Conservation (phyloP, 2,113 vertebrate species). For the Micromys minutus region DNA sequence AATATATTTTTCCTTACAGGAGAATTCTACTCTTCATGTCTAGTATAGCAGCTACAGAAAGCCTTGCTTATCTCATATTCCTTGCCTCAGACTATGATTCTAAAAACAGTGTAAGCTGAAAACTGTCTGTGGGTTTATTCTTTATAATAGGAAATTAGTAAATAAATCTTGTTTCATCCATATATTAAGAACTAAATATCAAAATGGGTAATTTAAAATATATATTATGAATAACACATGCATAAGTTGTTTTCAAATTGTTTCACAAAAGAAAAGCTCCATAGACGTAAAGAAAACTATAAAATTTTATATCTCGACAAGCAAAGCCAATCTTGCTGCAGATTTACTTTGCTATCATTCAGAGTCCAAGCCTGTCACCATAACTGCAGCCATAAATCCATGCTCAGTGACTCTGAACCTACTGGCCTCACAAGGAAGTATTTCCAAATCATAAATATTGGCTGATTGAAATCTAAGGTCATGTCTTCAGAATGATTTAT, state of each 20-base stretch:
- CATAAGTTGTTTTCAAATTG: constrained; percentile 1
- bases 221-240: neutral
- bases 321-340: constrained; percentile 66
- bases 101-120: neutral
- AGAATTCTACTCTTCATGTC: neutral
- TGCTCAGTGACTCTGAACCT: constrained; percentile 65
- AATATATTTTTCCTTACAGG: neutral
- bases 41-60: neutral
- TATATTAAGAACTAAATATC: neutral
- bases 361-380: constrained; percentile 76
- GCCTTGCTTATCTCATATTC: neutral
- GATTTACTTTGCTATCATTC: constrained; percentile 65
- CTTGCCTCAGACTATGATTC: neutral
- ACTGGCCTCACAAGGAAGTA: constrained; percentile 71
- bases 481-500: constrained; percentile 72
- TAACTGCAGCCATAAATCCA: constrained; percentile 75
- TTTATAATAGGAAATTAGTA: neutral
- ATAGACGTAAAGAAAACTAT: neutral
- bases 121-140: neutral
- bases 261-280: constrained; percentile 24
- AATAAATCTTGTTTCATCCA: neutral
- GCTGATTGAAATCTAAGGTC: constrained; percentile 71
- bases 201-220: neutral
- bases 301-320: constrained; percentile 63
- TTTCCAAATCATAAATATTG: constrained; percentile 79